A percentile compares a stretch with the other conserved stretches of the same genome.
Evolutionary conservation across 2,888 invertebrate species (phyloP).

Genomic region (Pharmacophagus antenor): DNA sequence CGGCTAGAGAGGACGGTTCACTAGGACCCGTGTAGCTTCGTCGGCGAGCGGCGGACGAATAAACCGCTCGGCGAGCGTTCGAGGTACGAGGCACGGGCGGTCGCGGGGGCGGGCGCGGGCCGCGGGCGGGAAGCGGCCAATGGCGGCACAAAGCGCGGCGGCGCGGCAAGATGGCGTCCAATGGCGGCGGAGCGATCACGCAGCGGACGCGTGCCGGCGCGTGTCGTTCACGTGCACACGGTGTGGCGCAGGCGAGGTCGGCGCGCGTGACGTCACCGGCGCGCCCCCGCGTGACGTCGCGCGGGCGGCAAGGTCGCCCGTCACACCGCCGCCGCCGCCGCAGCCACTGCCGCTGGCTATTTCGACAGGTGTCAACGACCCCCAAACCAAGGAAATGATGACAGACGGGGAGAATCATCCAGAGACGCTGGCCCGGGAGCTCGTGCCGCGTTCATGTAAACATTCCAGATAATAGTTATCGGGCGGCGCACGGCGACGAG

Average conservation of each 20-base stretch:
- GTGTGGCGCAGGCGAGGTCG: slow-evolving; percentile 83
- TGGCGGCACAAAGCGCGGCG: slow-evolving; percentile 82
- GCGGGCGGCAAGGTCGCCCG: slow-evolving; percentile 62
- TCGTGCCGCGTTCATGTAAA: background rate
- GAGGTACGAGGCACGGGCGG: slow-evolving; percentile 69
- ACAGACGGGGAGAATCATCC: background rate
- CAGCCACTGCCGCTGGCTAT: slow-evolving; percentile 36
- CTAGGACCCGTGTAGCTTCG: slow-evolving; percentile 69
- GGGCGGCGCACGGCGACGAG: background rate
- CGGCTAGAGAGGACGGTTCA: slow-evolving; percentile 45
- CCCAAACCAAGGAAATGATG: slow-evolving; percentile 43
- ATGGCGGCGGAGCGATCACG: slow-evolving; percentile 83
- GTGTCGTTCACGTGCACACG: slow-evolving; percentile 92
- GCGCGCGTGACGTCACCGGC: slow-evolving; percentile 81
- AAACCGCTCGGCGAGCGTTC: slow-evolving; percentile 68
- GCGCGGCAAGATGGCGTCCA: slow-evolving; percentile 87
- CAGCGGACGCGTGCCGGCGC: slow-evolving; percentile 87
- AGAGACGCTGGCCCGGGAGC: background rate
- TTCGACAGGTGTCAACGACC: slow-evolving; percentile 38
- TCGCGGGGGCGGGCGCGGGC: slow-evolving; percentile 62
- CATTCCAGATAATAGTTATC: slow-evolving; percentile 4
- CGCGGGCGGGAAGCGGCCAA: slow-evolving; percentile 73
- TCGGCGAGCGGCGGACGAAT: slow-evolving; percentile 74
- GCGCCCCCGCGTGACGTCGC: slow-evolving; percentile 78
- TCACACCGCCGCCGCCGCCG: no score